Percentiles rank a stretch among this genome's conserved stretches.
These are phyloP conservation scores for Madoqua kirkii DNA, from an alignment of 2,113 vertebrate species.

Conservation along the genomic window DNA sequence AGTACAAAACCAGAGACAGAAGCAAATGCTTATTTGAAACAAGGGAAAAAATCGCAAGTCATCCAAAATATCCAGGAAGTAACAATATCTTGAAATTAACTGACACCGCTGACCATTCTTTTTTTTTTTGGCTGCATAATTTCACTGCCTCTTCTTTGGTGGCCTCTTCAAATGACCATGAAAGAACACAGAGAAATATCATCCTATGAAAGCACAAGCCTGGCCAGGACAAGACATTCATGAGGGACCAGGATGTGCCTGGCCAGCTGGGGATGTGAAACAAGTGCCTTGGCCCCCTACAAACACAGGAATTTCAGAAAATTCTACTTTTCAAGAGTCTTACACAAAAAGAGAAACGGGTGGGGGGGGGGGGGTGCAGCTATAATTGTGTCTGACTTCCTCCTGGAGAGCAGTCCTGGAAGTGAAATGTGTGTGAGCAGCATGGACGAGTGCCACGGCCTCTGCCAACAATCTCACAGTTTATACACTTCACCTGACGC, in stretches of 20 bases:
- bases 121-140: neutral
- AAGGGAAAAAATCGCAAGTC: neutral
- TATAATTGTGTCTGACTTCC: fast-evolving
- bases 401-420: fast-evolving
- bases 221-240: neutral
- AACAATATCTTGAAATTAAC: neutral
- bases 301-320: neutral
- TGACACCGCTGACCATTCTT: no score
- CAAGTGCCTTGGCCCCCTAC: neutral
- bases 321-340: neutral
- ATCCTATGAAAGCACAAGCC: neutral
- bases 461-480: neutral
- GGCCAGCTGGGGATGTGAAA: no score
- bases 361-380: fast-evolving
- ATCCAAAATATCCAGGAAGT: neutral
- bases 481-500: neutral
- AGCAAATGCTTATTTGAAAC: neutral
- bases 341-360: neutral
- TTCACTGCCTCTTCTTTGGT: neutral
- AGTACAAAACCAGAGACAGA: neutral
- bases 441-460: neutral
- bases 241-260: neutral
- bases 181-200: neutral
- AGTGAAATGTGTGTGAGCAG: neutral
- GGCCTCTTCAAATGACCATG: neutral